Evolutionary conservation across 1,140 invertebrate genomes (phyloP).

Genomic region (Drosophila leontia): DNA sequence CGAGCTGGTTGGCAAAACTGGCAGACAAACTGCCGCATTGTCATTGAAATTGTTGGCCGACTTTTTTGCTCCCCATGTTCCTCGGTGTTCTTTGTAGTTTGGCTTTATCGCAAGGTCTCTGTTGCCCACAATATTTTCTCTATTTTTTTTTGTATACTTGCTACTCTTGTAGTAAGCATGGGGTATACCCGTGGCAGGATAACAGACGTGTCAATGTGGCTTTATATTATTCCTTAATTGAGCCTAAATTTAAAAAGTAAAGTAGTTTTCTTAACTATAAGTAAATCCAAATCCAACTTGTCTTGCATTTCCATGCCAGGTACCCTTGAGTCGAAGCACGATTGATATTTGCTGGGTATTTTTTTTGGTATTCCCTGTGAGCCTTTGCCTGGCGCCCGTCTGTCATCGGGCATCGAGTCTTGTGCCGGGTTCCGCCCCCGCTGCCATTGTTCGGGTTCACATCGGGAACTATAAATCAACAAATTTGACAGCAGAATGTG

Average conservation of each 20-base stretch:
- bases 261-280: too few species aligned
- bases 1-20: slow-evolving; percentile 31
- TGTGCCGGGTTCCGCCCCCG: slow-evolving; percentile 17
- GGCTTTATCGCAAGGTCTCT: slow-evolving; percentile 35
- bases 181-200: not conserved
- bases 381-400: slow-evolving; percentile 22
- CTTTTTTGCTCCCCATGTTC: not conserved
- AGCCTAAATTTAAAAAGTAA: not conserved
- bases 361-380: slow-evolving; percentile 4
- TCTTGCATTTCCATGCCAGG: not conserved
- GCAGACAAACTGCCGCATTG: slow-evolving; percentile 60
- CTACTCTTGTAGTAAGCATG: not conserved
- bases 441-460: slow-evolving; percentile 41
- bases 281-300: not conserved
- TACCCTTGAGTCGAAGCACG: slow-evolving; percentile 5
- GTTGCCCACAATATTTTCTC: slow-evolving; percentile 2
- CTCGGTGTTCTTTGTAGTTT: slow-evolving; percentile 46
- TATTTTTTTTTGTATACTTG: not conserved
- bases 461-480: slow-evolving; percentile 69
- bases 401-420: slow-evolving; percentile 26
- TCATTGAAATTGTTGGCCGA: slow-evolving; percentile 57
- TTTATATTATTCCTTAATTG: not conserved
- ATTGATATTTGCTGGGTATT: not conserved
- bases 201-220: not conserved
- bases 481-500: slow-evolving; percentile 76